phyloP scores from a whole-genome alignment of 2,888 invertebrate species.

The Diarsia dahlii region DNA sequence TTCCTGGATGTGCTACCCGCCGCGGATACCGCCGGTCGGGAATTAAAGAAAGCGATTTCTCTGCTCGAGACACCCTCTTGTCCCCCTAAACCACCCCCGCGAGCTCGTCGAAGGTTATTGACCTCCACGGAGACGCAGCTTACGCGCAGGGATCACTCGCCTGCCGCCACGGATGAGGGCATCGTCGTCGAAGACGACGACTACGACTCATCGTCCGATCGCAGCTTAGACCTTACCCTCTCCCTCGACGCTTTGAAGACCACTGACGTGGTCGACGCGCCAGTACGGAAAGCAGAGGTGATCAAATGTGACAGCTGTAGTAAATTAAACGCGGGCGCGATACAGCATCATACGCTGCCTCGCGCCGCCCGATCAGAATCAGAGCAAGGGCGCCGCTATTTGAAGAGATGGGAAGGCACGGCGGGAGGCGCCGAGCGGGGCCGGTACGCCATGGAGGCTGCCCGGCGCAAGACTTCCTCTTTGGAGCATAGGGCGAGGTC shows the following conservation, averaged over 20 bases:
- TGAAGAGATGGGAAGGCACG: slow-evolving; percentile 87
- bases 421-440: slow-evolving; percentile 85
- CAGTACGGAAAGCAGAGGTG: slow-evolving; percentile 84
- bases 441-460: slow-evolving; percentile 84
- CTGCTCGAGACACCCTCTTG: slow-evolving; percentile 81
- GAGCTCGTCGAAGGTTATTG: slow-evolving; percentile 85
- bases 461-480: slow-evolving; percentile 85
- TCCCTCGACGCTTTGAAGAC: slow-evolving; percentile 88
- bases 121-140: slow-evolving; percentile 84
- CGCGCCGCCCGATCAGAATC: slow-evolving; percentile 84
- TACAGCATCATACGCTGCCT: slow-evolving; percentile 86
- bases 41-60: slow-evolving; percentile 83
- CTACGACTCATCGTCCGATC: slow-evolving; percentile 90
- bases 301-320: slow-evolving; percentile 88
- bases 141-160: slow-evolving; percentile 85
- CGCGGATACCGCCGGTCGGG: slow-evolving; percentile 87
- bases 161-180: slow-evolving; percentile 89
- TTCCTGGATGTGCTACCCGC: slow-evolving; percentile 93
- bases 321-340: slow-evolving; percentile 80
- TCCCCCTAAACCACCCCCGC: slow-evolving; percentile 86
- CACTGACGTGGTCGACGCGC: slow-evolving; percentile 85
- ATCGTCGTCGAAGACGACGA: slow-evolving; percentile 90
- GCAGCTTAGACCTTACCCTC: slow-evolving; percentile 89
- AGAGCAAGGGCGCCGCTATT: slow-evolving; percentile 85
- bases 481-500: slow-evolving; percentile 86